Evolutionary conservation across 2,888 invertebrate genomes (phyloP), one percentile per base, ranked within the genome.

Genomic region (Rhogogaster chlorosoma): DNA sequence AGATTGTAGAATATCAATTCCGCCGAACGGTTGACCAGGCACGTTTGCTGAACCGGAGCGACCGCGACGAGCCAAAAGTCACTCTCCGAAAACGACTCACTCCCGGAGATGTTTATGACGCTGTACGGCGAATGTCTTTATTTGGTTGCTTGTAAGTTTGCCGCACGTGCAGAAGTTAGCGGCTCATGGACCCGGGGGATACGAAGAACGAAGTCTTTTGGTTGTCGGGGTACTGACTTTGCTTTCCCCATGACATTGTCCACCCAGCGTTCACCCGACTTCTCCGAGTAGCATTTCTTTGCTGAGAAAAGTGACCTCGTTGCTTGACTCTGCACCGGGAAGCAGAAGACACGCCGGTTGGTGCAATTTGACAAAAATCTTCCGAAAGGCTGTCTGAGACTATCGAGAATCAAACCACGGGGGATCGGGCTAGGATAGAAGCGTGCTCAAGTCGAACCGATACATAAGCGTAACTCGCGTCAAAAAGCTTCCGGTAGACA

Each of bases 51-150:
- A 70, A 67, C 26, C 70, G 83, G 67, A 80, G 32, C 32, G n/a
- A 53, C 32, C 38, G 61, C 80, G 42, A 80, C 67, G 83, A 83
- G 83, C 70, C 83, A 61, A 83, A 70, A 83, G 64, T 83, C 83
- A 83, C 29, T 83, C 49, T n/a, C 67, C 87, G 87, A 84, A 86
- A 87, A 87, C 86, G 86, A 70, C 86, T 88, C 87, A 86, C 86
- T 87, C 85, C 84, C 83, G 61, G 84, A 75, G 86, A 89, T 86
- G 86, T 88, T 88, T 88, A 88, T 89, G 88, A 87, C 86, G 85
- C 84, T 73, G 85, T 70, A 83, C 64, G 45, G 84, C 84, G 84
- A 84, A 88, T 86, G 85, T 88, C 88, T 89, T 88, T 88, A 88
- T 89, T 87, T 86, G 87, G 84, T 67, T 36, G 84, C 64, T 70